These are phyloP conservation scores for Chionodraco myersi DNA, from an alignment of 2,113 vertebrate genomes.

Conservation along the genomic window DNA sequence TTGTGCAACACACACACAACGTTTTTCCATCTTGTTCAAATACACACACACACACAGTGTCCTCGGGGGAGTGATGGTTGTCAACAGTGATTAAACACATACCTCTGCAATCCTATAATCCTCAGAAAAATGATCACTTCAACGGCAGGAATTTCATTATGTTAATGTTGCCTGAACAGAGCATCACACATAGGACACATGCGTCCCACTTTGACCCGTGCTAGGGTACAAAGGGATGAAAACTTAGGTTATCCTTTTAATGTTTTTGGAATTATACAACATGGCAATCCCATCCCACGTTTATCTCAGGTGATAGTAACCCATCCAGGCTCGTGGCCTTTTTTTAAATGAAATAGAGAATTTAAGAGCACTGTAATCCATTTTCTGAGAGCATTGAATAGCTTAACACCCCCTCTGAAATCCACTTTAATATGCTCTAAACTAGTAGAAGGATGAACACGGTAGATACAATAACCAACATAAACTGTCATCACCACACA, in stretches of 20 bases:
- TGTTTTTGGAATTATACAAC: not conserved
- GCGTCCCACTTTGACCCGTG: not conserved
- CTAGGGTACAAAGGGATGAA: not conserved
- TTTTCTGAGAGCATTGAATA: not conserved
- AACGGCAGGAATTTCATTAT: conserved; percentile 49
- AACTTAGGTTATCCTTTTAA: not conserved
- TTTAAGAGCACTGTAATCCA: not conserved
- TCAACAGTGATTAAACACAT: conserved; percentile 40
- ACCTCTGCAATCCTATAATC: conserved; percentile 29
- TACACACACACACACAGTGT: not conserved
- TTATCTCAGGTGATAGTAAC: no score
- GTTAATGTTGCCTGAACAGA: conserved; percentile 34
- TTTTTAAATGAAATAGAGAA: not conserved
- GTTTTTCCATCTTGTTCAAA: no score
- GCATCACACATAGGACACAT: not conserved
- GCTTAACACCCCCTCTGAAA: not conserved
- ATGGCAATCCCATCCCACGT: not conserved
- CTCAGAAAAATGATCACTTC: conserved; percentile 16
- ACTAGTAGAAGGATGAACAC: not conserved
- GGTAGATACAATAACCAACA: not conserved
- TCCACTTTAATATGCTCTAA: not conserved
- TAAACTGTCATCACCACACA: not conserved
- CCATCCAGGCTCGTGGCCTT: no score
- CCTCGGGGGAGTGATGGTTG: conserved; percentile 4
- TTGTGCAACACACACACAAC: not conserved